Evolutionary conservation across 2,113 vertebrate species (phyloP), one percentile per base, ranked within the genome.

Genomic region (Aphyosemion australe): DNA sequence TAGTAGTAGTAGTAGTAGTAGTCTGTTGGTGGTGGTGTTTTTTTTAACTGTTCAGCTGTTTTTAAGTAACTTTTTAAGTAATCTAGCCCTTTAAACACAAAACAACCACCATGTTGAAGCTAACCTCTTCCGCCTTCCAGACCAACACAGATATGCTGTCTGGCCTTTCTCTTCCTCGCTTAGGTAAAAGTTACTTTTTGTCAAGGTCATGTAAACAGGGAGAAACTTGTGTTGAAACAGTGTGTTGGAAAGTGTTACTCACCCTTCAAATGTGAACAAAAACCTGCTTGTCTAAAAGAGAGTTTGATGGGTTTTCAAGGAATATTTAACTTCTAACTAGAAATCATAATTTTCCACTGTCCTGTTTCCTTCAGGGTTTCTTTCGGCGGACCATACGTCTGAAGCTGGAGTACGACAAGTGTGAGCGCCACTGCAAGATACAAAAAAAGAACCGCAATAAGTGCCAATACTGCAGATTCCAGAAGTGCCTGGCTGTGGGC

Each of bases 361-460:
- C 26, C 14, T 20, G 10, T 0, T 32, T 67, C 51, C 59, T 56
- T 0, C 72, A 99, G 96, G 97, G 96, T 0, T 99, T 99, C 91
- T 99, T 98, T 60, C 92, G 97, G 70, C 88, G 97, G 69, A 99
- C 97, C 0, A 95, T 99, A 55, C 95, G 96, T 45, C 93, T 99
- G 51, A 98, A 99, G 86, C 92, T 99, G 82, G 89, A 87, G 3
- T 99, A 99, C 0, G 97, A 97, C 78, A 94, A 89, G 57, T 99
- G 97, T 13, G 95, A 96, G 43, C 96, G 95, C 14, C 93, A 80
- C 87, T 99, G 97, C 91, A 99, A 97, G 90, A 99, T 99, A 72
- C 96, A 97, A 90, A 99, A 99, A 79, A 99, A 97, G 90, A 99
- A 98, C 42, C 94, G 97, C n/a, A 99, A 99, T 61, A 99, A 98